Evolutionary conservation across 2,888 invertebrate genomes (phyloP), one percentile per base, ranked within the genome.

Genomic region (Ornithoptera priamus): DNA sequence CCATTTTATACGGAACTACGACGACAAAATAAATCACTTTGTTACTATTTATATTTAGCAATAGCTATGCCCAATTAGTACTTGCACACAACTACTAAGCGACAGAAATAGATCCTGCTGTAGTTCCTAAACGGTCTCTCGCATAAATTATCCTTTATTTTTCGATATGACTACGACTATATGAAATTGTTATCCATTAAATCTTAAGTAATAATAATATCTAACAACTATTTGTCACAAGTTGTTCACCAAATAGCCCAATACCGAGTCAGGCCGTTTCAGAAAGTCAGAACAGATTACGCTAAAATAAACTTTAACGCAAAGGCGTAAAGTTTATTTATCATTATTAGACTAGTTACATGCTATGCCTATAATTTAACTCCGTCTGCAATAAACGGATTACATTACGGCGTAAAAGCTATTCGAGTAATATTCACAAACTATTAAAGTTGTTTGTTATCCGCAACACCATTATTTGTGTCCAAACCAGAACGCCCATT

Each of bases 341-440:
- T 61, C 57, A 66, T 65, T 71, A 76, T 75, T 73, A 77, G 75
- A 72, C 73, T 77, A 75, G 71, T 72, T 72, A 64, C 69, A 73
- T 75, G 80, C 81, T 84, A 85, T 83, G 84, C 80, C 77, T 76
- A 75, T 76, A 78, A 80, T 83, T 84, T 79, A 81, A 75, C 77
- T 77, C 72, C 78, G 75, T 72, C 77, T 78, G 78, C 74, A 80
- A 78, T 79, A 78, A 80, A 84, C 84, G 85, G 84, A 86, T 78
- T 82, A 82, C 77, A 81, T 85, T 82, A 75, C 75, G 66, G 75
- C 77, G 74, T 76, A 78, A 76, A 75, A 78, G 78, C 77, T 78
- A 79, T 84, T 85, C 83, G 81, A 82, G 82, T 86, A 83, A 85
- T 85, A 84, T 77, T 80, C 75, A 76, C 75, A 72, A 74, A 74